These are phyloP conservation scores for Helobdella robusta DNA, from an alignment of 2,888 invertebrate species.

Conservation along the genomic window DNA sequence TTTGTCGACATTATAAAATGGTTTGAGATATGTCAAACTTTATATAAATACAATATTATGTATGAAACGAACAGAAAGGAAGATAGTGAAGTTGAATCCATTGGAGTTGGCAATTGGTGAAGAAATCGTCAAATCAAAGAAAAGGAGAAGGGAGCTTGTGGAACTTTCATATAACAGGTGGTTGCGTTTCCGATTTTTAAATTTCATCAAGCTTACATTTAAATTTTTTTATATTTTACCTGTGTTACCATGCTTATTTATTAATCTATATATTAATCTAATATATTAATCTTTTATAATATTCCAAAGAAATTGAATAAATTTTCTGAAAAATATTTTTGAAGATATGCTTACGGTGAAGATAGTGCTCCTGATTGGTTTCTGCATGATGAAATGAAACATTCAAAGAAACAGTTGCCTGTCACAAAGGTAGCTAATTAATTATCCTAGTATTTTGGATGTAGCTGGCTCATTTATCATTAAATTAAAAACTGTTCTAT, in stretches of 20 bases:
- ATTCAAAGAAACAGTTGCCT: slow-evolving; percentile 71
- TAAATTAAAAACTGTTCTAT: too few relatives aligned
- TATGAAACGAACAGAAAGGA: slow-evolving; percentile 15
- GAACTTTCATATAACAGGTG: slow-evolving; percentile 65
- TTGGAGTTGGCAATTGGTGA: slow-evolving; percentile 86
- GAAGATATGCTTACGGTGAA: slow-evolving; percentile 79
- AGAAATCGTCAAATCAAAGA: slow-evolving; percentile 78
- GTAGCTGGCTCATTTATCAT: too few relatives aligned
- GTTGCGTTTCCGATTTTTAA: neutral
- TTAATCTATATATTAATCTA: too few relatives aligned
- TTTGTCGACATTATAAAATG: too few relatives aligned
- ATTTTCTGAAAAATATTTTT: too few relatives aligned
- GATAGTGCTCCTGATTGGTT: slow-evolving; percentile 91
- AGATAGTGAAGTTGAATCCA: slow-evolving; percentile 50
- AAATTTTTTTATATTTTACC: too few relatives aligned
- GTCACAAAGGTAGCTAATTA: slow-evolving; percentile 65
- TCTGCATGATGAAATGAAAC: slow-evolving; percentile 78
- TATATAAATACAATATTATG: neutral
- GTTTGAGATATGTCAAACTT: too few relatives aligned
- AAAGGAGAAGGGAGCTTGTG: slow-evolving; percentile 75
- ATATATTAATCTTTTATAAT: too few relatives aligned
- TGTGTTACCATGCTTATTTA: too few relatives aligned
- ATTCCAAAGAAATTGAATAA: too few relatives aligned
- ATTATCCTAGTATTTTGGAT: too few relatives aligned
- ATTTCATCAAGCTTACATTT: too few relatives aligned